Percentiles rank a stretch among this genome's conserved stretches.
Evolutionary conservation across 2,113 vertebrate species (phyloP).

Genomic region (Dissostichus mawsoni): DNA sequence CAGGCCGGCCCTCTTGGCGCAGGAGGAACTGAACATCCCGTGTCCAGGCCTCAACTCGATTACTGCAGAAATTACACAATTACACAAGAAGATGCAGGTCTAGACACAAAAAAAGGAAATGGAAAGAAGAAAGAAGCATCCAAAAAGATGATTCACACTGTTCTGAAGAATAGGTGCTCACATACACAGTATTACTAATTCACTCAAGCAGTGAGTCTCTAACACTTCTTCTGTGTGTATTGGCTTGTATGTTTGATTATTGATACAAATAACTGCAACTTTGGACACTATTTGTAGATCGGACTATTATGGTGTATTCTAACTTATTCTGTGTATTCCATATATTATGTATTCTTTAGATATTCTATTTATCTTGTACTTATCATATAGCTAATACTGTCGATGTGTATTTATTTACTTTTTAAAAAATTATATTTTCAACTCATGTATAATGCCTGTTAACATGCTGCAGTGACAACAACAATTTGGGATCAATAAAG

Average conservation of each 20-base stretch:
- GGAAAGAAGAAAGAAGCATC: neutral
- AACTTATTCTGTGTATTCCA: no score
- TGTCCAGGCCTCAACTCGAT: constrained; percentile 97
- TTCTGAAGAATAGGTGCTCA: constrained; percentile 9
- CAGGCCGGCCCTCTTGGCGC: constrained; percentile 92
- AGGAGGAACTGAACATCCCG: constrained; percentile 92
- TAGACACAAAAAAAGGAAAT: constrained; percentile 7
- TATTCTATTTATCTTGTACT: no score
- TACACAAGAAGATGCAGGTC: neutral
- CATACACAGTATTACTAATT: constrained; percentile 6
- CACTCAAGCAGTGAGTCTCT: neutral
- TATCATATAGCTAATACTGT: no score
- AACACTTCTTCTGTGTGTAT: neutral
- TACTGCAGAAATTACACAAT: constrained; percentile 81
- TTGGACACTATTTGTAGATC: no score
- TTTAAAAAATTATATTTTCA: no score
- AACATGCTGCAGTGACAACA: no score
- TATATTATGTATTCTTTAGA: no score
- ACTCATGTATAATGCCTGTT: no score
- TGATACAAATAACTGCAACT: neutral
- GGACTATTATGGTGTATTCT: no score
- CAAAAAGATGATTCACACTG: constrained; percentile 8
- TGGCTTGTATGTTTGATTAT: neutral
- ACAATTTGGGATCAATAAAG: no score
- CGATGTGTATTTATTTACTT: no score